Percentiles rank a stretch among this genome's conserved stretches.
Conservation (phyloP, 92 coral and sea anemone species). For the Isaurus tuberculatus region DNA sequence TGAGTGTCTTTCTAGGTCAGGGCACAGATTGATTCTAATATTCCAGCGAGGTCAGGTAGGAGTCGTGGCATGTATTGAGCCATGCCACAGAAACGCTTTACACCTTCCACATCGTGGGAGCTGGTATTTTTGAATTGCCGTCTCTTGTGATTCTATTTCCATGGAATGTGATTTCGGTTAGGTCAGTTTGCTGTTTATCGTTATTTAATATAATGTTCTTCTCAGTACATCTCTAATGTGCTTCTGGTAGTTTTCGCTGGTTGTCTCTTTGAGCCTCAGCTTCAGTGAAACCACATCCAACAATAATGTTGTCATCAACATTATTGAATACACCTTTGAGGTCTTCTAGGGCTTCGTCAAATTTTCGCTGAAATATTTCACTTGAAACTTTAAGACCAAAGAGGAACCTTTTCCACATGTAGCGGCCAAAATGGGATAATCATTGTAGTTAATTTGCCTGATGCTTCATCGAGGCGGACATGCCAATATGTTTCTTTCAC, state of each 20-base stretch:
- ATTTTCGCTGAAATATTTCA: conserved; percentile 32
- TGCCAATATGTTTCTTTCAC: conserved; percentile 56
- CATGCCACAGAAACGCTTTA: conserved; percentile 68
- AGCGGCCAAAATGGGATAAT: conserved; percentile 37
- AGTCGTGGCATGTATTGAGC: conserved; percentile 56
- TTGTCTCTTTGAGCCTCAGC: conserved; percentile 33
- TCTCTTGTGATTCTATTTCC: conserved; percentile 30
- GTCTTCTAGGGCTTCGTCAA: conserved; percentile 35
- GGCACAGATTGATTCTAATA: conserved; percentile 59
- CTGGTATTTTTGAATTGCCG: conserved; percentile 57
- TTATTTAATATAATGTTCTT: conserved; percentile 24
- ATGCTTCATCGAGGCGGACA: conserved; percentile 28
- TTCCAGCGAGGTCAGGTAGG: conserved; percentile 60
- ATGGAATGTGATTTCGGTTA: background rate
- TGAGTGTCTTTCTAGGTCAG: conserved; percentile 52
- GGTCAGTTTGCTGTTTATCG: background rate
- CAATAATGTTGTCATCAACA: conserved; percentile 31
- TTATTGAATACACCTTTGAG: conserved; percentile 10
- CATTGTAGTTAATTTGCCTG: conserved; percentile 31
- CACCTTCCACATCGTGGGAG: conserved; percentile 62
- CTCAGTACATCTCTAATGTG: background rate
- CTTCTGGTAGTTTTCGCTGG: background rate
- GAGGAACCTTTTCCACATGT: conserved; percentile 33
- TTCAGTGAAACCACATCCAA: conserved; percentile 36
- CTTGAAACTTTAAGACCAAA: conserved; percentile 42